Evolutionary conservation across 64 coral and sea anemone genomes (phyloP).

Genomic region (Montipora capricornis): DNA sequence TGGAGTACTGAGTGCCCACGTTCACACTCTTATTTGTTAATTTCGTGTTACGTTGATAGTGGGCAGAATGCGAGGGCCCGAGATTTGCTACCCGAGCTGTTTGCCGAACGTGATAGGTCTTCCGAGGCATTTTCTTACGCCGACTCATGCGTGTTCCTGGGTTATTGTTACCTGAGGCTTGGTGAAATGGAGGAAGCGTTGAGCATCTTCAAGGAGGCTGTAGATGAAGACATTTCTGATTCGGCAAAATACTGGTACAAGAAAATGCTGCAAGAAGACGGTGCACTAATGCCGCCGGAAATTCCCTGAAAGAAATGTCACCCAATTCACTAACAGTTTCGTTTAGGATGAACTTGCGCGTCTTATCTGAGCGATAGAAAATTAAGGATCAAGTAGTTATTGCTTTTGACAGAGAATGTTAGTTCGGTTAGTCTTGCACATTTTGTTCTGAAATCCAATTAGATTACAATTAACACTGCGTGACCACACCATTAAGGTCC

Average conservation of each 20-base stretch:
- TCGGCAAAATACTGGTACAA: not conserved
- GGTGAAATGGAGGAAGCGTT: not conserved
- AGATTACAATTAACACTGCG: too few relatives aligned
- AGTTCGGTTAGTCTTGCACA: too few relatives aligned
- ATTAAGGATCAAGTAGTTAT: too few relatives aligned
- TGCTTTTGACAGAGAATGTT: too few relatives aligned
- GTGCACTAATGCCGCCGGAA: not conserved
- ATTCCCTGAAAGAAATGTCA: not conserved
- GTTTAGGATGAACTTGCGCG: too few relatives aligned
- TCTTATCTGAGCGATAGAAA: too few relatives aligned
- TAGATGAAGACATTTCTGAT: not conserved
- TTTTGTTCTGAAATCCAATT: too few relatives aligned
- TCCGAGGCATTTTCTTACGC: not conserved
- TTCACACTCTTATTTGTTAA: not conserved
- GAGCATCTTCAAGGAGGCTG: slow-evolving; percentile 1
- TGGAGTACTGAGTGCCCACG: not conserved
- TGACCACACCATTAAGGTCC: too few relatives aligned
- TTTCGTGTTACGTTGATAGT: not conserved
- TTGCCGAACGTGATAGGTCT: not conserved
- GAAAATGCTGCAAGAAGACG: not conserved
- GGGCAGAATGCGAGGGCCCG: not conserved
- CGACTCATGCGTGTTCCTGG: not conserved
- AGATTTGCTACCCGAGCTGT: not conserved
- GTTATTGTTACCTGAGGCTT: not conserved
- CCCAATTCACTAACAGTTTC: too few relatives aligned